These are phyloP conservation scores for Polyploca ridens DNA, from an alignment of 2,888 invertebrate species.

Conservation along the genomic window DNA sequence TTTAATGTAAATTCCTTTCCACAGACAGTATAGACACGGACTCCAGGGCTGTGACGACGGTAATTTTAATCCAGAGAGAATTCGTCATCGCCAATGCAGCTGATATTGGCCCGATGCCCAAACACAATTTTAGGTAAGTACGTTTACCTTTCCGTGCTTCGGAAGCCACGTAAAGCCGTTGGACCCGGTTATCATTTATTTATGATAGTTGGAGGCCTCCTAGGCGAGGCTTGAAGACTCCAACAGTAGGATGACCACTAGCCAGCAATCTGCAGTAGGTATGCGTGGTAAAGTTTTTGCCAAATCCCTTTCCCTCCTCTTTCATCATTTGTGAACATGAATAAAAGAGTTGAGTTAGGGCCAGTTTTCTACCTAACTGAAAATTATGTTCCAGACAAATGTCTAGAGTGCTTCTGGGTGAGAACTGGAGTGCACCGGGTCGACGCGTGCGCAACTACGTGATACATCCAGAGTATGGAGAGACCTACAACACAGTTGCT, in stretches of 20 bases:
- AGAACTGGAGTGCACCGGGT: conserved; percentile 48
- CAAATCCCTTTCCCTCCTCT: no score
- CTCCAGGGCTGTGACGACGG: conserved; percentile 55
- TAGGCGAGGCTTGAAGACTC: no score
- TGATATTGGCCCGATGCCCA: conserved; percentile 69
- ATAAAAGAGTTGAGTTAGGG: no score
- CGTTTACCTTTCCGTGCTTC: no score
- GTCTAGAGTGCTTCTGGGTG: conserved; percentile 56
- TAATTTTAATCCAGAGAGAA: conserved; percentile 60
- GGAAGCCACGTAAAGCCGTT: no score
- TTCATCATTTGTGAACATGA: no score
- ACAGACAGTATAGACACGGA: background rate
- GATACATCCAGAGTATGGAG: conserved; percentile 65
- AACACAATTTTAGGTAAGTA: conserved; percentile 59
- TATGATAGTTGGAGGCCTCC: no score
- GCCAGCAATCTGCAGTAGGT: no score
- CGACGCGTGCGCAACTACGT: conserved; percentile 64
- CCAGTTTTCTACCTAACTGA: no score
- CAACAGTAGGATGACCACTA: no score
- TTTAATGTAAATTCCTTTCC: background rate
- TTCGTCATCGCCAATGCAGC: conserved; percentile 63
- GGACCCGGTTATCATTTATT: no score
- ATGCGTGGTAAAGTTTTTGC: no score
- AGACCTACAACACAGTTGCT: conserved; percentile 64
- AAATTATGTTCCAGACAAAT: conserved; percentile 38